Conservation (phyloP, 2,797 vertebrate genomes). For the Acanthurus tractus region DNA sequence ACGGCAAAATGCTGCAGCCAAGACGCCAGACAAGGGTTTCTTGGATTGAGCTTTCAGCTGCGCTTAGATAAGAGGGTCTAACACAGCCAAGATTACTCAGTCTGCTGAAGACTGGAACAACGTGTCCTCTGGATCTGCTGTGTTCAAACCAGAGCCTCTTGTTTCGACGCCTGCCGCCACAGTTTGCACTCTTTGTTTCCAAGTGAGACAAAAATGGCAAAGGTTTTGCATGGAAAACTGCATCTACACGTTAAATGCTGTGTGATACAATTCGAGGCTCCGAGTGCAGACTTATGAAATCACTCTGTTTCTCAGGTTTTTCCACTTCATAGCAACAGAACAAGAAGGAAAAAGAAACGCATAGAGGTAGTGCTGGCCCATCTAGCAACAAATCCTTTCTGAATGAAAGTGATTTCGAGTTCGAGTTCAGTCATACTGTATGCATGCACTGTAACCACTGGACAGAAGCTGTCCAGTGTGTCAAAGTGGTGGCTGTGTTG, state of each 20-base stretch:
- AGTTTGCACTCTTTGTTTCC: slow-evolving; percentile 20
- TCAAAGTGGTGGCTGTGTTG: slow-evolving; percentile 58
- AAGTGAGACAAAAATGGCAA: slow-evolving; percentile 21
- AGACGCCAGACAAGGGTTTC: slow-evolving; percentile 60
- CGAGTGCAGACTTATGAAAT: slow-evolving; percentile 28
- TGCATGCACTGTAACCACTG: slow-evolving; percentile 55
- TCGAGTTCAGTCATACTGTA: slow-evolving; percentile 56
- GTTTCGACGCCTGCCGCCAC: slow-evolving; percentile 23
- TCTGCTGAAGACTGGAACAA: slow-evolving; percentile 59
- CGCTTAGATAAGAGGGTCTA: slow-evolving; percentile 60
- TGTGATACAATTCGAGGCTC: slow-evolving; percentile 26
- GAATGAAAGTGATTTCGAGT: slow-evolving; percentile 48
- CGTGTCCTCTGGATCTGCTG: slow-evolving; percentile 63
- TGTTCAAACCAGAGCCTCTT: slow-evolving; percentile 44
- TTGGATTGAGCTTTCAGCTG: slow-evolving; percentile 57
- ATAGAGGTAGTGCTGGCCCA: slow-evolving; percentile 5
- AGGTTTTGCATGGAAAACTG: slow-evolving; percentile 43
- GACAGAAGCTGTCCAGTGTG: slow-evolving; percentile 63
- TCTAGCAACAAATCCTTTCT: slow-evolving; percentile 26
- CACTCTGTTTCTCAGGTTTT: slow-evolving; percentile 22
- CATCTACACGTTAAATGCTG: slow-evolving; percentile 33
- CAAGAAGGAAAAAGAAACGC: neutral
- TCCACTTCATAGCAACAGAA: slow-evolving; percentile 28
- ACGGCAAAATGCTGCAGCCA: slow-evolving; percentile 39
- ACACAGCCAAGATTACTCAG: slow-evolving; percentile 70